These are phyloP conservation scores for Aplodontia rufa DNA, from an alignment of 2,113 vertebrate species.

Conservation along the genomic window DNA sequence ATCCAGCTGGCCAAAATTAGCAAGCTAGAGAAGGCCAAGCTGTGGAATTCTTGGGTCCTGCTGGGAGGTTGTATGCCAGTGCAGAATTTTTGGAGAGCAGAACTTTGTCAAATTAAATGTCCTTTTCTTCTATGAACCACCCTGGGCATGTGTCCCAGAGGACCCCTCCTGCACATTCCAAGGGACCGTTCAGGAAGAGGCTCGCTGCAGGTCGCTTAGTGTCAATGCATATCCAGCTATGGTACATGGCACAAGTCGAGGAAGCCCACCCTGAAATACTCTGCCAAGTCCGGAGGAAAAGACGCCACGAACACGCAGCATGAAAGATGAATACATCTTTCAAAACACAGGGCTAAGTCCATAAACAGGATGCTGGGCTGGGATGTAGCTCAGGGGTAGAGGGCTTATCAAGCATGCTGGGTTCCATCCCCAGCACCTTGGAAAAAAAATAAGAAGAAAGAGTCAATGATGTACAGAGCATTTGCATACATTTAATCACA, in stretches of 20 bases:
- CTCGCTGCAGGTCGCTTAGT: not conserved
- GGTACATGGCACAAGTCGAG: not conserved
- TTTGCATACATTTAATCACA: not conserved
- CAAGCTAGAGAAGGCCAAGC: too few species aligned
- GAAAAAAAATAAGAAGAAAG: not conserved
- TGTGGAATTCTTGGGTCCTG: not conserved
- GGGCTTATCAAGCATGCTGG: not conserved
- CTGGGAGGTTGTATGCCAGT: not conserved
- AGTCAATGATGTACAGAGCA: not conserved
- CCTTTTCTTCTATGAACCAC: not conserved
- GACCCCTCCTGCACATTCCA: rapidly evolving
- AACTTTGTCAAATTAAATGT: not conserved
- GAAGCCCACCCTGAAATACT: not conserved
- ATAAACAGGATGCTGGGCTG: not conserved
- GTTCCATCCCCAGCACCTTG: not conserved
- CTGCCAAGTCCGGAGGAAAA: not conserved
- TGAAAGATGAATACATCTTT: not conserved
- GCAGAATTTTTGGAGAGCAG: not conserved
- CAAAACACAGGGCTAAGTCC: not conserved
- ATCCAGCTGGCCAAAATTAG: not conserved
- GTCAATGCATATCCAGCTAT: not conserved
- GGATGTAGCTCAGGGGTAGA: not conserved
- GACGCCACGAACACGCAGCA: rapidly evolving
- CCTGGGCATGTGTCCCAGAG: rapidly evolving
- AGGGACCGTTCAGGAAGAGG: not conserved